Percentiles rank a stretch among this genome's conserved stretches.
phyloP scores from a whole-genome alignment of 2,797 vertebrate genomes.

The Ammospiza maritima region DNA sequence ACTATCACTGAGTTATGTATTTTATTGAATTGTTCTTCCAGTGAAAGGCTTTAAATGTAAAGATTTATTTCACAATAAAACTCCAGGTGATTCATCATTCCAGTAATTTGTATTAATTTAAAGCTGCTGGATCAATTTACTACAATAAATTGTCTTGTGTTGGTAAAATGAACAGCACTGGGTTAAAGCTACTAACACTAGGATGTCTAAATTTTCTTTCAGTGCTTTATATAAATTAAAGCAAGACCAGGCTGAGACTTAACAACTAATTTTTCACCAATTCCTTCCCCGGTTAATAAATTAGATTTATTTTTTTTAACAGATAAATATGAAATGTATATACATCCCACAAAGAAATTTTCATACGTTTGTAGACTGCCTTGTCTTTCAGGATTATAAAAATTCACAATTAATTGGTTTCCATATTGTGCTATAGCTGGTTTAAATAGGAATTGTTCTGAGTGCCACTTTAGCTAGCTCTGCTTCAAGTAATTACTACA shows the following conservation, averaged over 20 bases:
- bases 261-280: background rate
- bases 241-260: background rate
- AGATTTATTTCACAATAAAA: background rate
- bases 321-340: background rate
- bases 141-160: background rate
- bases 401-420: background rate
- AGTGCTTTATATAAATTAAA: background rate
- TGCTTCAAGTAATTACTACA: background rate
- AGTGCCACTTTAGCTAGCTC: background rate
- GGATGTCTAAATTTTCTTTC: background rate
- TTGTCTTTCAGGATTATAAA: background rate
- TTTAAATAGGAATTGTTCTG: background rate
- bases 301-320: background rate
- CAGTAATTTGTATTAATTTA: conserved; percentile 20
- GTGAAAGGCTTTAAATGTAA: background rate
- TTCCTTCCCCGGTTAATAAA: background rate
- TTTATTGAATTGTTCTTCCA: conserved; percentile 13
- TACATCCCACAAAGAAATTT: background rate
- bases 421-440: background rate
- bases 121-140: conserved; percentile 6
- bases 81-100: background rate
- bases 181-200: background rate
- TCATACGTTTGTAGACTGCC: background rate
- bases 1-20: background rate
- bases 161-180: background rate